Conservation (phyloP, 2,888 invertebrate species). For the Drosophila longiperda region DNA sequence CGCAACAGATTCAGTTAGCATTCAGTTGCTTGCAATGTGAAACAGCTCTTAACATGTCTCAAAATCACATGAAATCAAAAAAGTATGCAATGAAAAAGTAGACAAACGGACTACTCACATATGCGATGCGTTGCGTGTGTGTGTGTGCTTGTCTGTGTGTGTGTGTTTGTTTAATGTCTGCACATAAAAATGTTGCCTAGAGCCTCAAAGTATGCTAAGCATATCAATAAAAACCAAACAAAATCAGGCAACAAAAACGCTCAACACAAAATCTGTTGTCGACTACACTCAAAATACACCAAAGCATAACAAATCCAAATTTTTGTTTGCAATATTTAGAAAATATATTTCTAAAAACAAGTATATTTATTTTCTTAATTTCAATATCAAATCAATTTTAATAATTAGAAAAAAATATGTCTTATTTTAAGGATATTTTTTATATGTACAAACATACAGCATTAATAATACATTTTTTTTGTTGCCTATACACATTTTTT, state of each 20-base stretch:
- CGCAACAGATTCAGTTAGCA: conserved; percentile 43
- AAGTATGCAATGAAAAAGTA: conserved; percentile 4
- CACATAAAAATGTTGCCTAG: conserved; percentile 40
- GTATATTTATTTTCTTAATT: not conserved
- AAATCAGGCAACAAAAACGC: conserved; percentile 36
- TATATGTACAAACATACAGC: not conserved
- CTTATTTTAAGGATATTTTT: too few species aligned
- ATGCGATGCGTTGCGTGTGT: conserved; percentile 10
- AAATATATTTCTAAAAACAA: not conserved
- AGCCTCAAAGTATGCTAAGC: conserved; percentile 56
- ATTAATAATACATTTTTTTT: not conserved
- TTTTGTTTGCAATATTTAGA: not conserved
- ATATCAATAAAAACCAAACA: conserved; percentile 61
- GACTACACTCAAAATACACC: not conserved
- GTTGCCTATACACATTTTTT: not conserved
- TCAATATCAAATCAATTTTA: too few species aligned
- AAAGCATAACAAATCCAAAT: not conserved
- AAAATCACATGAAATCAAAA: not conserved
- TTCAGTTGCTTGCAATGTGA: conserved; percentile 36
- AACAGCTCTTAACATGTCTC: not conserved
- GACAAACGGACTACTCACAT: conserved; percentile 25
- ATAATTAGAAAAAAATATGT: not conserved
- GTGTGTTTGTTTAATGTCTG: conserved; percentile 40
- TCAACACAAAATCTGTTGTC: conserved; percentile 11
- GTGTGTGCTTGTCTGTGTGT: not conserved